Evolutionary conservation across 2,797 vertebrate genomes (phyloP).

Genomic region (Taeniopygia guttata): DNA sequence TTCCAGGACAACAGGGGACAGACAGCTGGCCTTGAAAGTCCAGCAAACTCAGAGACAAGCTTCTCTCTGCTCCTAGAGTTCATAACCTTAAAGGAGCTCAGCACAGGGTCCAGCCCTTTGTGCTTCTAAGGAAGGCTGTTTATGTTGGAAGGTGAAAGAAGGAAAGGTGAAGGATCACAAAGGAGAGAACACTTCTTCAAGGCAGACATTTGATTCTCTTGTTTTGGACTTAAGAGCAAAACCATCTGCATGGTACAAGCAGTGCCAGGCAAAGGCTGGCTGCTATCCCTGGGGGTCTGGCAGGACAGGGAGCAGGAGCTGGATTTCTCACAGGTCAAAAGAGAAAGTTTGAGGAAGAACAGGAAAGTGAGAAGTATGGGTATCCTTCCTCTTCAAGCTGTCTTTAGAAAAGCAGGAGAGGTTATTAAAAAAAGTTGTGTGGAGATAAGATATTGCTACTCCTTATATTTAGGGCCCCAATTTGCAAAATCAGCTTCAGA

Average conservation of each 20-base stretch:
- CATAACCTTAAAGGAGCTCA: not conserved
- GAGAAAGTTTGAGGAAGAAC: not conserved
- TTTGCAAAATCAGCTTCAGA: constrained; percentile 3
- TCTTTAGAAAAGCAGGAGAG: rapidly evolving
- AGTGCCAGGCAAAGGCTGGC: not conserved
- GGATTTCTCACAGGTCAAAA: not conserved
- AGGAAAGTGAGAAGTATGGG: not conserved
- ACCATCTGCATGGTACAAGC: rapidly evolving
- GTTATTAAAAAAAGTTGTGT: rapidly evolving
- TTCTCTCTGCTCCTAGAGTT: not conserved
- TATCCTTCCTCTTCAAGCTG: not conserved
- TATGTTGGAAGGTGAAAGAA: not conserved
- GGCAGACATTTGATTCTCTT: not conserved
- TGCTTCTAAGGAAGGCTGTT: not conserved
- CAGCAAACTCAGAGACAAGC: not conserved
- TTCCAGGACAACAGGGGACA: not conserved
- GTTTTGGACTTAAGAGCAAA: not conserved
- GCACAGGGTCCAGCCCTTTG: not conserved
- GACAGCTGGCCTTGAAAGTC: not conserved
- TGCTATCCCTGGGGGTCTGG: not conserved
- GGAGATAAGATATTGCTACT: not conserved
- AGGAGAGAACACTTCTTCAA: not conserved
- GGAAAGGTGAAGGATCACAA: not conserved
- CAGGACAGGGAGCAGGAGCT: not conserved
- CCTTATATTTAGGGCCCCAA: not conserved